phyloP scores from a whole-genome alignment of 2,888 invertebrate species.

The Diaperis boleti region DNA sequence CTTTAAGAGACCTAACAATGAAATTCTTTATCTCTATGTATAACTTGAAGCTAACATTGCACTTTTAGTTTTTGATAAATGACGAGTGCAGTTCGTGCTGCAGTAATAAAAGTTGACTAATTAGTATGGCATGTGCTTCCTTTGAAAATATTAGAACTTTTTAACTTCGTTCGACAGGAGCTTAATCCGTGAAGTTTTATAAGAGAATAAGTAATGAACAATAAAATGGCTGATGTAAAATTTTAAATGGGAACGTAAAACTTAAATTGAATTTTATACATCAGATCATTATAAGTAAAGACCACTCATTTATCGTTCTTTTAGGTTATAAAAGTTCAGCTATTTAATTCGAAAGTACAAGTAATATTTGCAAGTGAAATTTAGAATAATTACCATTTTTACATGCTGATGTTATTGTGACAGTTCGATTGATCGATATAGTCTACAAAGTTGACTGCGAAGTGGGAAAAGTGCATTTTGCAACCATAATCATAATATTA shows the following conservation, averaged over 20 bases:
- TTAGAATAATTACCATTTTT: neutral
- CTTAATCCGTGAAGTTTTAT: conserved; percentile 6
- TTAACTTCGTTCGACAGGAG: neutral
- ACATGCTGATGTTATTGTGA: neutral
- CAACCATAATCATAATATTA: too few species aligned
- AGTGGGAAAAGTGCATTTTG: too few species aligned
- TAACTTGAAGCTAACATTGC: neutral
- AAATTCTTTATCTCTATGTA: too few species aligned
- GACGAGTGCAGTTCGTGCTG: neutral
- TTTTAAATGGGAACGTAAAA: neutral
- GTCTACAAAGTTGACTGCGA: too few species aligned
- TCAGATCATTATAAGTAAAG: neutral
- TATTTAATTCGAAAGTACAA: neutral
- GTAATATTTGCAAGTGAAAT: neutral
- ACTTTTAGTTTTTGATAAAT: neutral
- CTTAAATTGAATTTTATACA: conserved; percentile 11
- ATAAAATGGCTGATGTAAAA: conserved; percentile 1
- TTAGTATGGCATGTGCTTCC: neutral
- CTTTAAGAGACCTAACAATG: too few species aligned
- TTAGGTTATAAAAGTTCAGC: neutral
- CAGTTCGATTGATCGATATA: too few species aligned
- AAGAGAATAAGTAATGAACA: conserved; percentile 8
- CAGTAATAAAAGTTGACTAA: neutral
- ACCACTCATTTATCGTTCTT: neutral
- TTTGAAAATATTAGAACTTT: conserved; percentile 2